Evolutionary conservation across 2,888 invertebrate genomes (phyloP), one percentile per base, ranked within the genome.

Genomic region (Leucoma salicis): DNA sequence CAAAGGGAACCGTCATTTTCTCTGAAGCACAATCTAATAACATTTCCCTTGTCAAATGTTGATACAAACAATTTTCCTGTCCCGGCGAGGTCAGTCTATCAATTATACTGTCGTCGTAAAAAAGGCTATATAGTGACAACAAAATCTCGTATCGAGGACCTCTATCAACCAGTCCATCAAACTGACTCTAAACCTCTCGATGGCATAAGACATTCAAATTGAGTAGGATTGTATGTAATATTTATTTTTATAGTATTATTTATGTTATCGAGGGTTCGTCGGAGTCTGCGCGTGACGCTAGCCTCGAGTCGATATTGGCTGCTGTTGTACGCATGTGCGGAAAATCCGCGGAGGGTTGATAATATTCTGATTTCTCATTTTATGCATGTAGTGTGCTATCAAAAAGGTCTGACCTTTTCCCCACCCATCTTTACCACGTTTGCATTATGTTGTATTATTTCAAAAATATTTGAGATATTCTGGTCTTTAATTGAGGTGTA

Each of bases 171-270:
- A 61, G 58, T 66, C 57, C 46, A 65, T 65, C 68, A 62, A 52
- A 39, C 39, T 42, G 49, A 43, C 48, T 59, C 49, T 43, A 54
- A 59, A 55, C 46, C 53, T 65, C 66, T 60, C 32, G 46, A 63
- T 54, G 61, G 54, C 49, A 70, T 63, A 66, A 69, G 59, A 73
- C 70, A 83, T 82, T 81, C 76, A 82, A 80, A 82, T 80, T 63
- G 67, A 75, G 72, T 68, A 57, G 70, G 65, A 77, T 78, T 76
- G 73, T 82, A 78, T 81, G n/a, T n/a, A n/a, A n/a, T n/a, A n/a
- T n/a, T n/a, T 82, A 83, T 82, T 82, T 83, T 83, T 83, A 84
- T 86, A 78, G 75, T 80, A 81, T 82, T 83, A 85, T 82, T 84
- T 83, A 83, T 71, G 68, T 78, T 70, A 76, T 72, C 58, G 72